Base-by-base conservation (phyloP, 2,797 vertebrate species). In the Gallirallus australis region DNA sequence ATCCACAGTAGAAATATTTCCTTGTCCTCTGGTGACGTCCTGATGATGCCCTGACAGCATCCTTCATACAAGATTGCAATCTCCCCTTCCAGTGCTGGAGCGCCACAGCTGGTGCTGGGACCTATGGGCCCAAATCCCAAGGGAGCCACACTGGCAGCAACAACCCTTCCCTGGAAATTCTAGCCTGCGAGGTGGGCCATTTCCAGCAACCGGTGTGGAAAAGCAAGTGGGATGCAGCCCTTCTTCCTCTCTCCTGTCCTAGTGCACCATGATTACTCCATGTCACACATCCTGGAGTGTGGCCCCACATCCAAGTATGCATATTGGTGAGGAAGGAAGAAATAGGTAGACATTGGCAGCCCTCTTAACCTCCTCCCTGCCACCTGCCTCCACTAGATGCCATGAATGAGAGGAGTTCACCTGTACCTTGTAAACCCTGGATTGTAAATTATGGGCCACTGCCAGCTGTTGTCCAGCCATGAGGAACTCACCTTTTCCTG, bases 391-490 rank as follows among this genome's bases (percentile, higher is more conserved):
- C 19, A 42, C 12, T 71, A 35, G n/a, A 11, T 18, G 48, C 30
- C 1, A 3, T 19, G 21, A 81, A n/a, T 40, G 48, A 57, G 31
- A 90, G 13, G 24, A 82, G 90, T 86, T 81, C 31, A 56, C 35
- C 35, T 48, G 28, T 40, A 64, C 17, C 10, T 76, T 91, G 31
- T 52, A 92, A 93, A 85, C 68, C 71, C 30, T 73, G 40, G 37
- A 30, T 61, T 86, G 71, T 64, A 87, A 84, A 61, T 54, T 31
- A 72, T 68, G 20, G 56, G 17, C 27, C 14, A 42, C 21, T 80
- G 79, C 82, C 56, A 94, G 82, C 27, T 73, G 47, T 50, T 77
- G 73, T 90, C 73, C 91, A 71, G 68, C 59, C 86, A 40, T 9
- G 15, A 90, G 53, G 57, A 90, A 68, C 66, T 82, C 76, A 61